These are phyloP conservation scores for Umimayanthus chanpuru DNA, from an alignment of 92 coral and sea anemone genomes.

Conservation along the genomic window DNA sequence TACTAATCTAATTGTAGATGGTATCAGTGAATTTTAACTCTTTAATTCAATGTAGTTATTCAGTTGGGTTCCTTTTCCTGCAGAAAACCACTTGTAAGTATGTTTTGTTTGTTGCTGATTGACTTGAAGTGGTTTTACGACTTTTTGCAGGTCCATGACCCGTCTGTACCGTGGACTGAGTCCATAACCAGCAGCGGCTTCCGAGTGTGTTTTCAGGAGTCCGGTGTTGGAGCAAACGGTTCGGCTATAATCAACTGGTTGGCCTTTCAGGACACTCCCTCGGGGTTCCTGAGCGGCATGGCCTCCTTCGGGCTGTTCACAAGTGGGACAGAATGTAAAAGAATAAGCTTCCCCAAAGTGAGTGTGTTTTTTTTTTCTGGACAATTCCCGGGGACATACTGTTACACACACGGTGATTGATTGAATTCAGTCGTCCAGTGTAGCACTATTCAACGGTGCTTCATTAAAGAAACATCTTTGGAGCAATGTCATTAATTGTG, in stretches of 20 bases:
- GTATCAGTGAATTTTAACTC: neutral
- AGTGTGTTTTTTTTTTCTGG: neutral
- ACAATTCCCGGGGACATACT: too few species aligned
- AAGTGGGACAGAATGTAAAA: conserved; percentile 58
- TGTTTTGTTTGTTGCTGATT: neutral
- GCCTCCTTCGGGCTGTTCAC: conserved; percentile 55
- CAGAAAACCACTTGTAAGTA: neutral
- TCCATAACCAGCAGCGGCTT: conserved; percentile 46
- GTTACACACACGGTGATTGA: too few species aligned
- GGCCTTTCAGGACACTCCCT: conserved; percentile 55
- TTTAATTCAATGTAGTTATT: neutral
- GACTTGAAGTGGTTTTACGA: neutral
- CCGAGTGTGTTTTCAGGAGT: conserved; percentile 53
- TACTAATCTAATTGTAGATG: too few species aligned
- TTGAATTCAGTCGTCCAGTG: too few species aligned
- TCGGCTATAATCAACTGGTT: conserved; percentile 58
- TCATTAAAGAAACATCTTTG: too few species aligned
- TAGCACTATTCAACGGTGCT: neutral
- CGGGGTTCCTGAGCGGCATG: conserved; percentile 51
- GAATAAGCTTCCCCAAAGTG: conserved; percentile 54
- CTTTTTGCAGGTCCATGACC: conserved; percentile 45
- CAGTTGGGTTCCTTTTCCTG: neutral
- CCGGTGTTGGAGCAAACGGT: conserved; percentile 57
- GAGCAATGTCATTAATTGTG: neutral
- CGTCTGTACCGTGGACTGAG: conserved; percentile 56